A percentile compares a stretch with the other conserved stretches of the same genome.
Conservation (phyloP, 2,888 invertebrate genomes). For the Ligdia adustata region DNA sequence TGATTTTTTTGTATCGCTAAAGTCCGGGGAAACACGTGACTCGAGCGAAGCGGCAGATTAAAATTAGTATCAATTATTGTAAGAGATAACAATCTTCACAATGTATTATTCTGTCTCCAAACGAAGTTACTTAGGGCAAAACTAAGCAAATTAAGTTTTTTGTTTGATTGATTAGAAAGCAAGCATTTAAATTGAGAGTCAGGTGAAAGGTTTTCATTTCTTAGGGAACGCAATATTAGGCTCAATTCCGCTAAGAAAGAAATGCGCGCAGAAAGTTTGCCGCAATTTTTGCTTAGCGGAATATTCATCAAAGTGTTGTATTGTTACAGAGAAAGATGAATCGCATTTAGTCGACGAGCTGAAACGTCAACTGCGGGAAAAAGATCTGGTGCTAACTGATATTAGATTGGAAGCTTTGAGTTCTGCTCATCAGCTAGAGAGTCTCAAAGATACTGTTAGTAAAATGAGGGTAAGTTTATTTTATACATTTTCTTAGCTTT, state of each 20-base stretch:
- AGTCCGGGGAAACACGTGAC: no score
- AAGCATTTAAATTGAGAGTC: no score
- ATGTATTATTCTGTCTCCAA: no score
- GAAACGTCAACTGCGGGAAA: constrained; percentile 96
- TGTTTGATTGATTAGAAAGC: no score
- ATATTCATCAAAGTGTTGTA: constrained; percentile 20
- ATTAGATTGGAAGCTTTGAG: constrained; percentile 98
- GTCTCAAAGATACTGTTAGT: constrained; percentile 97
- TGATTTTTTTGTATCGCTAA: no score
- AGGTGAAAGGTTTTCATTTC: no score
- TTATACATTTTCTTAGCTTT: no score
- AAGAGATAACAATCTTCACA: no score
- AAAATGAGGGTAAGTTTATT: constrained; percentile 99
- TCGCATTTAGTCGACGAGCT: constrained; percentile 89
- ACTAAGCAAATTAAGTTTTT: no score
- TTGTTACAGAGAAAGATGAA: constrained; percentile 76
- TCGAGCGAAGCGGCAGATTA: no score
- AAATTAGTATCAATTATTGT: no score
- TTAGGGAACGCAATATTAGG: background rate
- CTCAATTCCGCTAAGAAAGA: constrained; percentile 22
- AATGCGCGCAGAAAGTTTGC: constrained; percentile 3
- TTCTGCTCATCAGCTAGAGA: constrained; percentile 98
- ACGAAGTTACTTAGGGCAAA: no score
- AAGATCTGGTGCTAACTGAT: constrained; percentile 98
- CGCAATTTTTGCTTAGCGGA: constrained; percentile 18